Conservation (phyloP, 2,888 invertebrate genomes). For the Alviniconcha strummeri region DNA sequence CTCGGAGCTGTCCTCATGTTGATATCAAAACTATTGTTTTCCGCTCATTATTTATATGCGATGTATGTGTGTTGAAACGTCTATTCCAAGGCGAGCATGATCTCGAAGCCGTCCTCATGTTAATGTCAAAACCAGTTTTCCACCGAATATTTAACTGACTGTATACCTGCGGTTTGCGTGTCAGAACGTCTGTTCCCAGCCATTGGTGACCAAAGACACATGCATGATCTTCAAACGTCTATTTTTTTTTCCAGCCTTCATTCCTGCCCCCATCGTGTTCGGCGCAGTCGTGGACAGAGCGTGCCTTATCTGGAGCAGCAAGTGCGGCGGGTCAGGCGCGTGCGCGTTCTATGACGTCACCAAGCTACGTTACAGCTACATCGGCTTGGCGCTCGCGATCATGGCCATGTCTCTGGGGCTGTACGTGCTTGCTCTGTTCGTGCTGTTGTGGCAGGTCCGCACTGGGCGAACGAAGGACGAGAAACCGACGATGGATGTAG, state of each 20-base stretch:
- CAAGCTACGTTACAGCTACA: constrained; percentile 24
- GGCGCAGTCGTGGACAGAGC: constrained; percentile 35
- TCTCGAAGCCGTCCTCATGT: no score
- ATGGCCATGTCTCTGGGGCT: not conserved
- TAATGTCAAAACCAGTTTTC: no score
- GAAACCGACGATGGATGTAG: not conserved
- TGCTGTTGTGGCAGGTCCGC: constrained; percentile 18
- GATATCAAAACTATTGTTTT: no score
- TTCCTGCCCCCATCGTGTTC: constrained; percentile 36
- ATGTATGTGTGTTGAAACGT: no score
- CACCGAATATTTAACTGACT: no score
- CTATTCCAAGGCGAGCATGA: no score
- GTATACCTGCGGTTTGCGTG: no score
- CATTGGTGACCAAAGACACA: no score
- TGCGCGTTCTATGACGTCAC: constrained; percentile 38
- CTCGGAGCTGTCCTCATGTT: no score
- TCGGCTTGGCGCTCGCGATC: not conserved
- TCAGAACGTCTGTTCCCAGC: no score
- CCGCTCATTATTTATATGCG: no score
- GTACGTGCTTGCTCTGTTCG: not conserved
- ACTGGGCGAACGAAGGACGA: not conserved
- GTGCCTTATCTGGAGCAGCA: constrained; percentile 31
- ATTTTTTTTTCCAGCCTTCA: constrained; percentile 32
- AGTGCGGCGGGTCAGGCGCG: constrained; percentile 29
- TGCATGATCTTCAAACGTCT: not conserved